Percentiles rank a stretch among this genome's conserved stretches.
These are phyloP conservation scores for Leptinotarsa tumamoca DNA, from an alignment of 2,888 invertebrate species.

Conservation along the genomic window DNA sequence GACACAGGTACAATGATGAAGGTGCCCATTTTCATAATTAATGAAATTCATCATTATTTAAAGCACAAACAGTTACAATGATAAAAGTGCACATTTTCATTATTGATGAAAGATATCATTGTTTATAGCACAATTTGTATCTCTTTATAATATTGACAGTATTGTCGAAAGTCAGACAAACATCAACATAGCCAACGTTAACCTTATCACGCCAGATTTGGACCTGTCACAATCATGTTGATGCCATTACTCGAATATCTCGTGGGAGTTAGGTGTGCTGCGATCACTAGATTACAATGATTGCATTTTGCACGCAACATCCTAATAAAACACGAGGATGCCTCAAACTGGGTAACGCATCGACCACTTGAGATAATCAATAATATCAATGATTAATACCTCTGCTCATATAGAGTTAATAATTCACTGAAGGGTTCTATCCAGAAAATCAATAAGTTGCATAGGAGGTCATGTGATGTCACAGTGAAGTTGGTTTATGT, in stretches of 20 bases:
- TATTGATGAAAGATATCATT: too few relatives aligned
- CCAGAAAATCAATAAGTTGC: too few relatives aligned
- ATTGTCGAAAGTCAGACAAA: background rate
- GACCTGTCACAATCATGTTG: background rate
- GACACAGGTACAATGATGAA: too few relatives aligned
- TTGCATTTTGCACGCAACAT: background rate
- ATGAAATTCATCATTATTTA: too few relatives aligned
- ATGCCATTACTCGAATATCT: constrained; percentile 1
- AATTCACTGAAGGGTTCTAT: background rate
- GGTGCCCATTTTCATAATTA: too few relatives aligned
- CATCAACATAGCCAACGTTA: background rate
- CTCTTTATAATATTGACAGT: background rate
- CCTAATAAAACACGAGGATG: background rate
- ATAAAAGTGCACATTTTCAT: too few relatives aligned
- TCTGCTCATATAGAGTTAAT: background rate
- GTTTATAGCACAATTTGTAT: too few relatives aligned
- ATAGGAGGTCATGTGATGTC: too few relatives aligned
- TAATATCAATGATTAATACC: background rate
- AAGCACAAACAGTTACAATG: too few relatives aligned
- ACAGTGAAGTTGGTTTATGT: too few relatives aligned
- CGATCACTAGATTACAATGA: constrained; percentile 2
- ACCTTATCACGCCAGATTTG: background rate
- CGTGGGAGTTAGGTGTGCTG: constrained; percentile 2
- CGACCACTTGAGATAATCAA: background rate
- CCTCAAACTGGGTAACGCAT: background rate